Evolutionary conservation across 2,888 invertebrate species (phyloP).

Genomic region (Ditula angustiorana): DNA sequence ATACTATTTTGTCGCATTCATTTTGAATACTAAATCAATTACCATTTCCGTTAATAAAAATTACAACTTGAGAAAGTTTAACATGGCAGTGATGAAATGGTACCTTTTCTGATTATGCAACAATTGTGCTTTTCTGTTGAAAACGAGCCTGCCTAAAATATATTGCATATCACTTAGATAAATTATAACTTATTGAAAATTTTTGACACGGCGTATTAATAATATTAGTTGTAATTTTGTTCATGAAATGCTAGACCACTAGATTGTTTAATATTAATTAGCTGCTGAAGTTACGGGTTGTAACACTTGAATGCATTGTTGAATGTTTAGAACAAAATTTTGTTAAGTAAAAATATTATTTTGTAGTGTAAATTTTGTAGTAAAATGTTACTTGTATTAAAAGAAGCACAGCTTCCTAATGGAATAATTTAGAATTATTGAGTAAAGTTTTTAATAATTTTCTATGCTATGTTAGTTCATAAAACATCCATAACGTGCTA

Average conservation of each 20-base stretch:
- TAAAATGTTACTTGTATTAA: slow-evolving; percentile 1
- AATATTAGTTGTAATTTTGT: slow-evolving; percentile 52
- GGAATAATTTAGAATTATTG: slow-evolving; percentile 17
- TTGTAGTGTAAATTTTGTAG: slow-evolving; percentile 2
- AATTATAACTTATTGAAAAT: slow-evolving; percentile 60
- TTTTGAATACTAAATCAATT: no score
- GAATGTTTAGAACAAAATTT: neutral
- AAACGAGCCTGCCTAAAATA: slow-evolving; percentile 79
- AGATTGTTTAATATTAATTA: slow-evolving; percentile 47
- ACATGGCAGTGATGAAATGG: neutral
- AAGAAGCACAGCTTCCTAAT: slow-evolving; percentile 23
- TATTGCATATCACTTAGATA: slow-evolving; percentile 83
- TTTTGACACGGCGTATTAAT: slow-evolving; percentile 50
- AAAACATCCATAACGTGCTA: neutral
- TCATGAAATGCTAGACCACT: slow-evolving; percentile 57
- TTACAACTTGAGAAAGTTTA: neutral
- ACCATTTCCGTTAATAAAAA: no score
- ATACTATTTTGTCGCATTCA: neutral
- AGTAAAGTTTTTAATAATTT: neutral
- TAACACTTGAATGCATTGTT: slow-evolving; percentile 23
- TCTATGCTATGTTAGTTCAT: slow-evolving; percentile 11
- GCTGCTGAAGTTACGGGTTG: slow-evolving; percentile 45
- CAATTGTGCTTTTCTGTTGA: slow-evolving; percentile 46
- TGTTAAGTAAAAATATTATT: neutral
- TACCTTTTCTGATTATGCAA: slow-evolving; percentile 4